Base-by-base conservation (phyloP, 2,113 vertebrate species). In the Montifringilla adamsi region DNA sequence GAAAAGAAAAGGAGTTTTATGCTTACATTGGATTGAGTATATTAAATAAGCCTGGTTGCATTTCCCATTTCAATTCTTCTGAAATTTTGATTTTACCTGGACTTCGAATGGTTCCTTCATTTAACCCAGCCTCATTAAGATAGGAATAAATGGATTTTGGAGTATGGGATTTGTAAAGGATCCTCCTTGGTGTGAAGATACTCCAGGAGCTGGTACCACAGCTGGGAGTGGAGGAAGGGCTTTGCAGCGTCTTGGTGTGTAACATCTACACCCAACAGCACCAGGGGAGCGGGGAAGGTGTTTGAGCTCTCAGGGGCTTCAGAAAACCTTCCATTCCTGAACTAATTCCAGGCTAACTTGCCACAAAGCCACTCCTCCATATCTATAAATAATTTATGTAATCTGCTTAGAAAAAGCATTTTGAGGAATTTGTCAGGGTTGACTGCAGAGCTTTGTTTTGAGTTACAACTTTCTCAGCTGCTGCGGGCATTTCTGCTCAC, bases 261-360 rank as follows among this genome's bases (percentile, higher is more conserved):
- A 7, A 19, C 13, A 2, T 10, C 28, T 19, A 13, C 27, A 49
- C 18, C 22, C 35, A 46, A 4, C 22, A 78, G 22, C 12, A 6
- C 4, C 24, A 39, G 30, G 23, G 8, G 3, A 35, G 10, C 1
- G n/a, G 39, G 22, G 49, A 68, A 47, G 23, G 11, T 24, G 30
- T 19, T 21, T 37, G 9, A 70, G 15, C 46, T 81, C 19, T 19
- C 28, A 72, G 21, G 16, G 21, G 8, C 24, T 72, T 77, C 73
- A 35, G 18, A 39, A 68, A 94, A 52, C 11, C 20, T 84, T 78
- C 77, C 91, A 56, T 88, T 95, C 41, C 81, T 87, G 46, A 76
- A 69, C 68, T 92, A 93, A 91, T 96, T 94, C 69, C 68, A 68
- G 92, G 27, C 86, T 76, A 96, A 94, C 44, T 37, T 92, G 31